Base-by-base conservation (phyloP, 2,797 vertebrate species). In the Ciconia nigra region DNA sequence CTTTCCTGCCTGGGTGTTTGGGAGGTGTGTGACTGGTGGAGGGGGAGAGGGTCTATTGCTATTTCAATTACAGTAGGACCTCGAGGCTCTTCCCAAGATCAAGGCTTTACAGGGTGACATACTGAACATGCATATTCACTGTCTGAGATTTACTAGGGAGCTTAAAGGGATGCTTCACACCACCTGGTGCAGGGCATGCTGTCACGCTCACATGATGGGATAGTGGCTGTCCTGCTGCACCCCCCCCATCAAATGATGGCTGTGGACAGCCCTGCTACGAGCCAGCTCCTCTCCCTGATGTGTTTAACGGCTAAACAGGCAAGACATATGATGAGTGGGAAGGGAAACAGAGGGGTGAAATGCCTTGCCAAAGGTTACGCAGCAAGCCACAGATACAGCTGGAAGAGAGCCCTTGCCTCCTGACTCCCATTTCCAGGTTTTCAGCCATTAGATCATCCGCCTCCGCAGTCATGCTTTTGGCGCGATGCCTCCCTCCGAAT, bases 321-420 rank as follows among this genome's bases (percentile, higher is more conserved):
- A 62, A 41, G 90, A 59, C 96, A 90, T 57, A 77, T 10, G 90
- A 95, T 93, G 97, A 95, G 83, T 95, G 89, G 93, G 94, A 93
- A 93, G 93, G 78, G 33, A 93, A 58, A 31, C 71, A 49, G 86
- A 92, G 89, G 83, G 88, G 78, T 54, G 16, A 90, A 71, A 67
- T 8, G 84, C 59, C 42, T 89, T 80, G 83, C 83, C 90, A 92
- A 92, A 91, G 94, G 96, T 93, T 80, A 57, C 63, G 0, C 94
- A 95, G 94, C 93, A 73, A 24, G 81, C 67, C 78, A 47, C 3
- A 4, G 81, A 46, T 92, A 47, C 81, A 92, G 93, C 96, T 96
- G 96, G 95, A 93, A 95, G 79, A 49, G 46, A 94, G 95, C 92
- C 91, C 94, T 95, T 3, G 3, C 47, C 90, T 93, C 83, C 86